Base-by-base conservation (phyloP, 2,888 invertebrate genomes). In the Hydropsyche betteni region DNA sequence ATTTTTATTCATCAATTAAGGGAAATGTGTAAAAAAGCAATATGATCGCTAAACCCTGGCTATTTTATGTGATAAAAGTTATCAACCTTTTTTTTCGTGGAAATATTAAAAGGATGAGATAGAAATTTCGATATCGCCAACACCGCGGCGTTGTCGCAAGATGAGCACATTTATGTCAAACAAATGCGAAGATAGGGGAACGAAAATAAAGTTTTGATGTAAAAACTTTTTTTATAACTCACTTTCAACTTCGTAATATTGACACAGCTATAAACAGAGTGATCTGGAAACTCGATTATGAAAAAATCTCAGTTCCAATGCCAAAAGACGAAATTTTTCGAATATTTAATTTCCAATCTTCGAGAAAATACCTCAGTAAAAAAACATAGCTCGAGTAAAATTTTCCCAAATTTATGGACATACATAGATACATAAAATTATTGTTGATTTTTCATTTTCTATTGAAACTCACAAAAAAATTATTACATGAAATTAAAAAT, bases 181-280 rank as follows among this genome's bases (percentile, higher is more conserved):
- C 78, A 79, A 79, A 79, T 76, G 76, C 78, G 74, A 74, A 75
- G 76, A 77, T 77, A 77, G 76, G 77, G 74, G 76, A 73, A 73
- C 75, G 70, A 75, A 81, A 85, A 84, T 84, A 86, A 88, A 87
- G 86, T 88, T 88, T 86, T 86, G 87, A 88, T 88, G 87, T 87
- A 86, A 88, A 88, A 88, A 88, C 86, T 88, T 88, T 81, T 80
- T 84, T 86, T 87, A 87, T 86, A 86, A 77, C 77, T 77, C 78
- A 77, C 78, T 77, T 74, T 51, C 58, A 79, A 79, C 76, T 79
- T 75, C 73, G 76, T 79, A 79, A 77, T 77, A 77, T 77, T 77
- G 76, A 77, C 79, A 76, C 79, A 72, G 74, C 74, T 79, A 79
- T 76, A 79, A 76, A 79, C 79, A 77, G 76, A 69, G 69, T 74